Evolutionary conservation across 1,140 invertebrate species (phyloP).

Genomic region (Cherax quadricarinatus): DNA sequence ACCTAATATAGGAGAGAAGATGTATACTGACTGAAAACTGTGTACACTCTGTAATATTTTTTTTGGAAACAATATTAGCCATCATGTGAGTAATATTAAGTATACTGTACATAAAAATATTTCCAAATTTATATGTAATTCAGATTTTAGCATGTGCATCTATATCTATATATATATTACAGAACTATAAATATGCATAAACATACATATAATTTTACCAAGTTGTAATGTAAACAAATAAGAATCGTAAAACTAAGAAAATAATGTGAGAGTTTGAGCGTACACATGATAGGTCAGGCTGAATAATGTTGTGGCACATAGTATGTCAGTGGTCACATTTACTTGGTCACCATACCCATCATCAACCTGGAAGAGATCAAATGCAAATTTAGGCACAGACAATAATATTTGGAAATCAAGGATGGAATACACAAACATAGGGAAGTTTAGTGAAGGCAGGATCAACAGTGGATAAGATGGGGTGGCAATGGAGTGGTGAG

Average conservation of each 20-base stretch:
- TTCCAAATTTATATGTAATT: neutral
- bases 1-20: neutral
- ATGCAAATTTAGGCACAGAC: neutral
- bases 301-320: neutral
- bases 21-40: neutral
- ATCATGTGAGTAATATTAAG: no score
- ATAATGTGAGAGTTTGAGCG: neutral
- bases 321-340: neutral
- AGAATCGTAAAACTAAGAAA: neutral
- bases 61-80: no score
- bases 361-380: conserved; percentile 41
- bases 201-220: conserved; percentile 33
- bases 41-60: neutral
- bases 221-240: neutral
- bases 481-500: no score
- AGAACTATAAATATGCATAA: conserved; percentile 26
- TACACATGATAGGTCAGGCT: neutral
- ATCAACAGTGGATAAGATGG: no score
- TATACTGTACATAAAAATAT: no score
- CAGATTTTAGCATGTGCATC: neutral
- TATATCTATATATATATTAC: conserved; percentile 1
- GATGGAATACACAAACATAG: neutral
- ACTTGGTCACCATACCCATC: conserved; percentile 61
- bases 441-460: no score
- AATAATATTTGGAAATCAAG: neutral